Conservation (phyloP, 2,888 invertebrate genomes). For the Coremacera marginata region DNA sequence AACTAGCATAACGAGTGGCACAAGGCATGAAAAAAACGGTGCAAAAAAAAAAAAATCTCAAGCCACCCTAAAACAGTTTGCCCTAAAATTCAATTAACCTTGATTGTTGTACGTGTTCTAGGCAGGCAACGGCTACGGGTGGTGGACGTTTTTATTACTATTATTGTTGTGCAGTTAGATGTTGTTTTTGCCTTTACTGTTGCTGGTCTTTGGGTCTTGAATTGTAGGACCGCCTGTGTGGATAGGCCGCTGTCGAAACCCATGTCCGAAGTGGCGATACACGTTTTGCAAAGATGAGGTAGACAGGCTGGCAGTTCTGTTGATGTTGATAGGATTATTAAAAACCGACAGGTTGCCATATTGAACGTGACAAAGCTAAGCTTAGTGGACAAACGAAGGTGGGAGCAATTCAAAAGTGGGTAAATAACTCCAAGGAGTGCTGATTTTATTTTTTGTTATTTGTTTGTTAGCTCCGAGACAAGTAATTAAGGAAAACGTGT, state of each 20-base stretch:
- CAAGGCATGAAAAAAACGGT: not conserved
- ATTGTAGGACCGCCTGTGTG: not conserved
- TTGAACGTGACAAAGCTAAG: constrained; percentile 45
- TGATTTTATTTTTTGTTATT: no score
- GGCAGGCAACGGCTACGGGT: not conserved
- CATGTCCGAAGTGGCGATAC: constrained; percentile 2
- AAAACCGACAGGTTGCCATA: constrained; percentile 49
- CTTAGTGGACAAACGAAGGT: not conserved
- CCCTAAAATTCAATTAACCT: constrained; percentile 65
- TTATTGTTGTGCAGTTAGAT: not conserved
- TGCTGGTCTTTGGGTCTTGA: not conserved
- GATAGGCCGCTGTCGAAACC: not conserved
- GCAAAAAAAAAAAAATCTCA: constrained; percentile 24
- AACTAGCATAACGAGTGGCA: not conserved
- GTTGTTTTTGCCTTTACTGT: constrained; percentile 18
- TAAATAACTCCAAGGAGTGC: no score
- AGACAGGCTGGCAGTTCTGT: constrained; percentile 38
- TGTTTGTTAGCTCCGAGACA: no score
- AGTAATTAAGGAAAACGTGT: no score
- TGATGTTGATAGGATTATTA: constrained; percentile 54
- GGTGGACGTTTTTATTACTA: not conserved
- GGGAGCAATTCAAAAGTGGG: no score
- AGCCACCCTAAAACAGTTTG: constrained; percentile 38
- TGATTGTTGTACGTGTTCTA: constrained; percentile 56
- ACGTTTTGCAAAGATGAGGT: not conserved